These are phyloP conservation scores for Naja naja DNA, from an alignment of 2,113 vertebrate genomes.

Conservation along the genomic window DNA sequence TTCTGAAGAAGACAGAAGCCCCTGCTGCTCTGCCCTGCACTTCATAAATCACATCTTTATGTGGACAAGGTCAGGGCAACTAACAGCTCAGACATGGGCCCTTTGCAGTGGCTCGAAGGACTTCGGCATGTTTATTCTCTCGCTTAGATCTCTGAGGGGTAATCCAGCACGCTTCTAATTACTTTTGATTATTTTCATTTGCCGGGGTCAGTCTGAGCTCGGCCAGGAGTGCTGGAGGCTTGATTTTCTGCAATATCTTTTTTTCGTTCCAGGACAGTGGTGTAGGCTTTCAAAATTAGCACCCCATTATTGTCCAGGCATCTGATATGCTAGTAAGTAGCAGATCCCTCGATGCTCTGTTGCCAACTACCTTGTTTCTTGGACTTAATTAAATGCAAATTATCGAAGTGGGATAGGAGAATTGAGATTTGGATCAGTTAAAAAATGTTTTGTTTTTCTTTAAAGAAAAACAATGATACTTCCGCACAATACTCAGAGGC, in stretches of 20 bases:
- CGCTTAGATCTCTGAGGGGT: constrained; percentile 88
- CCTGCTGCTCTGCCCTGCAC: constrained; percentile 96
- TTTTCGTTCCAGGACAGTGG: constrained; percentile 51
- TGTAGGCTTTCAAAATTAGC: constrained; percentile 77
- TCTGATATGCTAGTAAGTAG: neutral
- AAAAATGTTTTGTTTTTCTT: neutral
- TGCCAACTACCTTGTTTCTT: neutral
- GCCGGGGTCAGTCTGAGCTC: constrained; percentile 89
- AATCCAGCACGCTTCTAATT: constrained; percentile 98
- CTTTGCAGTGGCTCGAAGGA: constrained; percentile 83
- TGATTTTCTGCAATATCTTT: constrained; percentile 83
- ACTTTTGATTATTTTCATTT: constrained; percentile 99
- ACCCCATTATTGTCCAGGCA: constrained; percentile 69
- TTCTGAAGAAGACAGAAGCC: constrained; percentile 98
- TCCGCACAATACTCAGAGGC: neutral
- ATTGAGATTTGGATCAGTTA: neutral
- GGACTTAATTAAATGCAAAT: neutral
- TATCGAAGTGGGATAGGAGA: neutral
- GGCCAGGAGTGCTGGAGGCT: constrained; percentile 81
- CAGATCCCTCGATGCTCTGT: neutral
- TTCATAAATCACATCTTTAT: constrained; percentile 99
- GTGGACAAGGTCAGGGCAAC: constrained; percentile 97
- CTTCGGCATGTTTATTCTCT: constrained; percentile 94
- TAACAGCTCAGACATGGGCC: constrained; percentile 86
- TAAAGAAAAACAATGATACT: neutral